Evolutionary conservation across 2,113 vertebrate genomes (phyloP).

Genomic region (Genyomyrus donnyi): DNA sequence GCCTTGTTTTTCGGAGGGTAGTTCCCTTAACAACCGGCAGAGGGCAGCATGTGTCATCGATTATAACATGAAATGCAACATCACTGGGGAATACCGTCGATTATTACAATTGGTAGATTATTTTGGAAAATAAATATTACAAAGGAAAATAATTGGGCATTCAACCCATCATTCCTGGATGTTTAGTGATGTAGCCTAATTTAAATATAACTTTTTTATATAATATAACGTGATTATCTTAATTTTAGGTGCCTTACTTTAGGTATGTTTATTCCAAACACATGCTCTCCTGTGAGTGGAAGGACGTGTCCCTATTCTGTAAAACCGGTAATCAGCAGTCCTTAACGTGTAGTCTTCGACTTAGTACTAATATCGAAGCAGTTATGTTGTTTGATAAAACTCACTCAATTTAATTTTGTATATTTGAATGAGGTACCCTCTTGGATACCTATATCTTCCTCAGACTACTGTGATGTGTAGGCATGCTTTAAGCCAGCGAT

Average conservation of each 20-base stretch:
- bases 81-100: not conserved
- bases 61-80: not conserved
- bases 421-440: not conserved
- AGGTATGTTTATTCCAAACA: not conserved
- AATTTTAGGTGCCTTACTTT: not conserved
- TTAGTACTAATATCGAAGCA: not conserved
- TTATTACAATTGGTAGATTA: not conserved
- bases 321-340: not conserved
- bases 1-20: not conserved
- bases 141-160: not conserved
- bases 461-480: not conserved
- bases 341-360: not conserved
- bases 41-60: not conserved
- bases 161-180: not conserved
- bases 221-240: not conserved
- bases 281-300: not conserved
- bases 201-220: not conserved
- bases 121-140: not conserved
- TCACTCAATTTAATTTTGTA: not conserved
- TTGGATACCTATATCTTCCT: not conserved
- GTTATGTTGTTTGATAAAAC: not conserved
- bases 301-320: not conserved
- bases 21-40: not conserved
- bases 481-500: not conserved
- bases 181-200: not conserved